These are phyloP conservation scores for Tauraco erythrolophus DNA, from an alignment of 2,113 vertebrate genomes.

Conservation along the genomic window DNA sequence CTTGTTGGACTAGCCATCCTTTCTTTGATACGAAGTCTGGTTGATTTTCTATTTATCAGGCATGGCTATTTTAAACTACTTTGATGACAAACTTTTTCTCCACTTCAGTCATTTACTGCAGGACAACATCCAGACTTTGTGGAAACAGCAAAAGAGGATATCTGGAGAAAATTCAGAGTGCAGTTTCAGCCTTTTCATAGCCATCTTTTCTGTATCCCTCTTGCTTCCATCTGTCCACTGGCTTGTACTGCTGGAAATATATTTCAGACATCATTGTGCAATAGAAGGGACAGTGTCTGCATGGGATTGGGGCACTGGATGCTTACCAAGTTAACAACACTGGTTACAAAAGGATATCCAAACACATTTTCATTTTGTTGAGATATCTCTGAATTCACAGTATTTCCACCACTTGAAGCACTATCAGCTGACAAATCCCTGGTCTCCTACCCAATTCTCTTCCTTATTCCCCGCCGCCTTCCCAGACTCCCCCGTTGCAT, in stretches of 20 bases:
- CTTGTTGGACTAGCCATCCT: neutral
- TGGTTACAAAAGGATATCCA: neutral
- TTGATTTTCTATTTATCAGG: neutral
- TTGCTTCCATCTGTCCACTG: neutral
- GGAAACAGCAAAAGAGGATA: neutral
- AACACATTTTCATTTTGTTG: accelerated
- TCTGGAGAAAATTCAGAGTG: neutral
- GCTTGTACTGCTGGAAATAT: neutral
- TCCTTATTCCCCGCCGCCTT: neutral
- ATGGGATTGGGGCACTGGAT: no score
- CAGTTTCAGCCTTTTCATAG: neutral
- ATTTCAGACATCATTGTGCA: neutral
- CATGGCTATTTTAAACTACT: neutral
- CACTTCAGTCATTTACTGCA: neutral
- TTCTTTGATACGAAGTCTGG: neutral
- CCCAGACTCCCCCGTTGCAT: neutral
- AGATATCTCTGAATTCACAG: neutral
- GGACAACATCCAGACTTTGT: neutral
- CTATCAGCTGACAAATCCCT: neutral
- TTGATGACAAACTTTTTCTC: neutral
- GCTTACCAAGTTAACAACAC: neutral
- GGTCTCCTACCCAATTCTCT: neutral
- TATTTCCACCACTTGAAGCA: neutral
- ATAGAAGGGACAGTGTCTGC: neutral
- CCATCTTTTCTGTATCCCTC: neutral